Evolutionary conservation across 2,888 invertebrate species (phyloP), one percentile per base, ranked within the genome.

Genomic region (Archaeoteleia sp.): DNA sequence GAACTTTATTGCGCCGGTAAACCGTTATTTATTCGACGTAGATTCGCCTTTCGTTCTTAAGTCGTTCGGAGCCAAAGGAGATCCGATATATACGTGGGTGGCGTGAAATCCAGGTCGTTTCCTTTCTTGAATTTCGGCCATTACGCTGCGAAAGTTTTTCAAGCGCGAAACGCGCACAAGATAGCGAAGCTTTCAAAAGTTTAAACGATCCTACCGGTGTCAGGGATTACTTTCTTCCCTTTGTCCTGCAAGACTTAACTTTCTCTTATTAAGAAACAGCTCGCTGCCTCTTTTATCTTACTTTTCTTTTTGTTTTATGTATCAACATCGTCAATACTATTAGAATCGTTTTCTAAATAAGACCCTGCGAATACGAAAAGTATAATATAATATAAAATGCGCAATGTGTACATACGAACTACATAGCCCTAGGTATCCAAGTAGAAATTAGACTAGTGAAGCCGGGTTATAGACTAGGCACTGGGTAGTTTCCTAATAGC

Each of bases 151-250:
- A 67, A 67, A 67, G 61, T 67, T 67, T 67, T 67, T 67, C 67
- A 70, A 77, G 75, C 70, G 67, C 67, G 72, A 72, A 69, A 72
- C 70, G 69, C 54, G 65, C 51, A 43, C 62, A 58, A 63, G 71
- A 61, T 67, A 67, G 70, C 46, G 51, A 14, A 61, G 61, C 57
- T 58, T 49, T 25, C 54, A 49, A 70, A 67, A 61, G 60, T 57
- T 66, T 46, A 42, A 62, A 39, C 48, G 63, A 57, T 57, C 46
- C 51, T 23, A 39, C 39, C 46, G 54, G 25, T 62, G 61, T 61
- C 58, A 29, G 48, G 60, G 54, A 37, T 48, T 48, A 35, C 60
- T 49, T 51, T 37, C 54, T 58, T 66, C 46, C 45, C 55, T 46
- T 40, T 53, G 35, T 54, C 57, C 55, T 48, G 45, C 48, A 35